Evolutionary conservation across 1,140 invertebrate genomes (phyloP).

Genomic region (Andricus grossulariae): DNA sequence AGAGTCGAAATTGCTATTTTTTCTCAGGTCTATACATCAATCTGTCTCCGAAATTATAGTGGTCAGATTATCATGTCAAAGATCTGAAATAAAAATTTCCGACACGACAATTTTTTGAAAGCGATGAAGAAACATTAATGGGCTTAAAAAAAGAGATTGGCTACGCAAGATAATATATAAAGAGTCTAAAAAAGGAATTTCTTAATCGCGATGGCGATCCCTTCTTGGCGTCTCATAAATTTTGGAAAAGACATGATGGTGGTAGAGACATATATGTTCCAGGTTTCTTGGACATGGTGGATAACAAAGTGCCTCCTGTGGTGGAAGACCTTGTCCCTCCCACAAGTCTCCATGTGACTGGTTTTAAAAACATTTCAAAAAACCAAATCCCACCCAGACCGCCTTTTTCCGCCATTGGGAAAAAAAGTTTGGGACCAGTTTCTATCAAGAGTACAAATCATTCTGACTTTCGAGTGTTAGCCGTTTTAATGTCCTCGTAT

Average conservation of each 20-base stretch:
- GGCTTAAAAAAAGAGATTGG: constrained; percentile 26
- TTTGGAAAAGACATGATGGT: constrained; percentile 38
- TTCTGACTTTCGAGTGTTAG: constrained; percentile 46
- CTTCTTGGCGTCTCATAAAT: constrained; percentile 33
- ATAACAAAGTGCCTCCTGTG: constrained; percentile 41
- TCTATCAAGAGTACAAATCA: constrained; percentile 64
- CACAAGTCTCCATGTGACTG: constrained; percentile 45
- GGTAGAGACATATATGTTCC: constrained; percentile 9
- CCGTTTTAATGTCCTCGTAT: constrained; percentile 58
- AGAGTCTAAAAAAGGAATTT: constrained; percentile 42
- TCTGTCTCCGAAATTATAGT: constrained; percentile 28
- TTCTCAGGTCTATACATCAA: constrained; percentile 31
- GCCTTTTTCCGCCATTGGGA: constrained; percentile 40
- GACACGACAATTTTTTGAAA: constrained; percentile 32
- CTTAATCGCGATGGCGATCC: constrained; percentile 41
- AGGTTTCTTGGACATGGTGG: neutral
- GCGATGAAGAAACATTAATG: constrained; percentile 7
- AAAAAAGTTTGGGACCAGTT: constrained; percentile 58
- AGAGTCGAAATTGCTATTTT: neutral
- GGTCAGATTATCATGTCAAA: constrained; percentile 36
- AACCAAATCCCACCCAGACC: constrained; percentile 59
- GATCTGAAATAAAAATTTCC: constrained; percentile 35
- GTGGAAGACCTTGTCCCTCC: constrained; percentile 53
- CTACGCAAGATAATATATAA: constrained; percentile 10
- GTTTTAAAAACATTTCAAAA: constrained; percentile 36